These are phyloP conservation scores for Hydriomena furcata DNA, from an alignment of 2,888 invertebrate genomes.

Conservation along the genomic window DNA sequence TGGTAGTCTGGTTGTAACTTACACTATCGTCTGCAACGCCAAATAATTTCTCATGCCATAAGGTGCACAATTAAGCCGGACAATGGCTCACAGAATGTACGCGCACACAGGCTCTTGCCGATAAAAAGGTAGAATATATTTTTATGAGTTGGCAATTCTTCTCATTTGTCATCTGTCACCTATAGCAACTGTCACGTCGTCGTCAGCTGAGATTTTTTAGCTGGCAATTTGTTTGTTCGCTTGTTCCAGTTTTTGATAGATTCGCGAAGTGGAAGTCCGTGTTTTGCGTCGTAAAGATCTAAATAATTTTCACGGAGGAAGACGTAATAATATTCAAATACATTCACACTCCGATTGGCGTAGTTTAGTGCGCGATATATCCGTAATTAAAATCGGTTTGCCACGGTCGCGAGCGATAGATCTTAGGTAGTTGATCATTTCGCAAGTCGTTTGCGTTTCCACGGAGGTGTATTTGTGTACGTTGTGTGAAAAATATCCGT, in stretches of 20 bases:
- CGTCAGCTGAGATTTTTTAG: slow-evolving; percentile 40
- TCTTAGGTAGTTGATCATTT: slow-evolving; percentile 73
- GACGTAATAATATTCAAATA: slow-evolving; percentile 40
- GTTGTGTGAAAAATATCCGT: slow-evolving; percentile 60
- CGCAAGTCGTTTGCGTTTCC: slow-evolving; percentile 63
- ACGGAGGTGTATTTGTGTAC: slow-evolving; percentile 74
- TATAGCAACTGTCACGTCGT: slow-evolving; percentile 25
- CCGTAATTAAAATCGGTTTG: slow-evolving; percentile 20
- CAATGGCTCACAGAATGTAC: too few relatives aligned
- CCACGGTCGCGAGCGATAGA: slow-evolving; percentile 43
- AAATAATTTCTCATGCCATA: too few relatives aligned
- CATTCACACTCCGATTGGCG: slow-evolving; percentile 24
- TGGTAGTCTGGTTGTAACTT: too few relatives aligned
- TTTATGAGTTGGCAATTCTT: slow-evolving; percentile 5
- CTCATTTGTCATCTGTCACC: neutral
- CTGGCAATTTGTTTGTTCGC: slow-evolving; percentile 32
- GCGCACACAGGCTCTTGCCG: too few relatives aligned
- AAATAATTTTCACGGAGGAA: slow-evolving; percentile 39
- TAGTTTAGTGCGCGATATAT: slow-evolving; percentile 23
- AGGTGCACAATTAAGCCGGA: too few relatives aligned
- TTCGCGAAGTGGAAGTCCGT: slow-evolving; percentile 47
- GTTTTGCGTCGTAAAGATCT: slow-evolving; percentile 31
- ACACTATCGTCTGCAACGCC: too few relatives aligned
- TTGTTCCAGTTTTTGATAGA: slow-evolving; percentile 58
- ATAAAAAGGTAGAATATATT: slow-evolving; percentile 2